Evolutionary conservation across 2,113 vertebrate genomes (phyloP).

Genomic region (Morone chrysops): DNA sequence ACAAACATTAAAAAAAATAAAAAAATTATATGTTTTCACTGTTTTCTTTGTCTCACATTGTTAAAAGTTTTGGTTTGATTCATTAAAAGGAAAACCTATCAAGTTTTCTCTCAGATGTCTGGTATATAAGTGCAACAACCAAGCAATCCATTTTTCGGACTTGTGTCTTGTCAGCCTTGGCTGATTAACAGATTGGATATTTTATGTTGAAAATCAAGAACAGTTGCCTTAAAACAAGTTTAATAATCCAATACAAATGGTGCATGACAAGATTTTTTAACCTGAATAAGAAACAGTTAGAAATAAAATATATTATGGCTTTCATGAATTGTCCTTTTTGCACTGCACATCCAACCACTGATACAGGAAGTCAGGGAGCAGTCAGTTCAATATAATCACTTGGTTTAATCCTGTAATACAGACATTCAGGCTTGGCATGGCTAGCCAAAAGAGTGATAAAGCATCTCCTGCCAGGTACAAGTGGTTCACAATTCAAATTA

Average conservation of each 20-base stretch:
- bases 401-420: slow-evolving; percentile 30
- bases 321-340: not conserved
- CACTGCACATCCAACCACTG: not conserved
- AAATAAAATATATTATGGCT: not conserved
- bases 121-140: not conserved
- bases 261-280: not conserved
- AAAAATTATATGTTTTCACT: not conserved
- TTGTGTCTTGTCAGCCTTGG: not conserved
- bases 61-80: not conserved
- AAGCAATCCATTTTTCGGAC: not conserved
- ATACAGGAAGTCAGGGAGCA: slow-evolving; percentile 6
- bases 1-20: not conserved
- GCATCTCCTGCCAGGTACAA: not conserved
- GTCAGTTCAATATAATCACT: slow-evolving; percentile 21
- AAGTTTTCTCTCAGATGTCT: not conserved
- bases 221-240: not conserved
- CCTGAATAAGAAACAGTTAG: not conserved
- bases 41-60: not conserved
- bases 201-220: not conserved
- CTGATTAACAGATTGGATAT: not conserved
- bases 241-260: not conserved
- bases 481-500: slow-evolving; percentile 24
- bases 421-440: not conserved
- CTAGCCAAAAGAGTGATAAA: not conserved
- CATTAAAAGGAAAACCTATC: not conserved